phyloP scores from a whole-genome alignment of 92 coral and sea anemone genomes.

The Diadumene lineata region DNA sequence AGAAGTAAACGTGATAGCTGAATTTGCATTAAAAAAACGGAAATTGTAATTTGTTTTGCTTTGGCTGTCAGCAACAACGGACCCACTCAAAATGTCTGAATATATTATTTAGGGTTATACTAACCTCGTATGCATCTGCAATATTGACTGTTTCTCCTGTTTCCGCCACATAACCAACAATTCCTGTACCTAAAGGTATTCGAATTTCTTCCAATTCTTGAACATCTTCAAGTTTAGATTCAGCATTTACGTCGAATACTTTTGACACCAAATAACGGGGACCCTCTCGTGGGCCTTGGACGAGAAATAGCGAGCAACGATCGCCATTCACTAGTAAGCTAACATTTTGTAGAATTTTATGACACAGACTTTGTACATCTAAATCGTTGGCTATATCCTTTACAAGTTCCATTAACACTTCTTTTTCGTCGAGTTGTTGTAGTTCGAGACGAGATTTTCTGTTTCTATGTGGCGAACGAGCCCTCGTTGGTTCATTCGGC shows the following conservation, averaged over 20 bases:
- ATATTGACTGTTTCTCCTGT: conserved; percentile 98
- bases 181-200: conserved; percentile 97
- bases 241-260: conserved; percentile 99
- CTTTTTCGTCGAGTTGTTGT: conserved; percentile 96
- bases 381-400: conserved; percentile 98
- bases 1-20: conserved; percentile 6
- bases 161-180: conserved; percentile 96
- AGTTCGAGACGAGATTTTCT: conserved; percentile 96
- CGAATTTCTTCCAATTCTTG: conserved; percentile 94
- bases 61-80: conserved; percentile 1
- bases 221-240: conserved; percentile 95
- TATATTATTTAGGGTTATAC: conserved; percentile 4
- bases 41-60: conserved; percentile 20
- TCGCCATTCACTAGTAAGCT: conserved; percentile 96
- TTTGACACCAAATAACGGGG: conserved; percentile 95
- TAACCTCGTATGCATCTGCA: conserved; percentile 96
- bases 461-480: conserved; percentile 79
- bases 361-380: conserved; percentile 91
- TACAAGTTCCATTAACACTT: conserved; percentile 96
- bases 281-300: conserved; percentile 93
- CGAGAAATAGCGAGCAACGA: conserved; percentile 96
- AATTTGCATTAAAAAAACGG: conserved; percentile 26
- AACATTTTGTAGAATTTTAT: conserved; percentile 98
- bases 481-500: conserved; percentile 80
- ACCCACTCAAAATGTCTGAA: not conserved